These are phyloP conservation scores for Aquatica leii DNA, from an alignment of 2,888 invertebrate species.

Conservation along the genomic window DNA sequence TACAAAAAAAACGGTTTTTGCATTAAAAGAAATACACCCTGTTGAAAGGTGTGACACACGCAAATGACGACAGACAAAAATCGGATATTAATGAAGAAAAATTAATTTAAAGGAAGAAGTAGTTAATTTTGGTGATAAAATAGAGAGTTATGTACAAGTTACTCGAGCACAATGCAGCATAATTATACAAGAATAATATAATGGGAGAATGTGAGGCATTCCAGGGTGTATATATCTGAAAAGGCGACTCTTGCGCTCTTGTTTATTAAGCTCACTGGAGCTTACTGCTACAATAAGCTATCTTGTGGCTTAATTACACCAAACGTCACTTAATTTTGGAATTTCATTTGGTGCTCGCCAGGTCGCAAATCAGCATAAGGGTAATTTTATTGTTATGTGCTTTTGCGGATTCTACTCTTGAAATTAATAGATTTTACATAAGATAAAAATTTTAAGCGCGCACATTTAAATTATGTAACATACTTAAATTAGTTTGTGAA, in stretches of 20 bases:
- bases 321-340: slow-evolving; percentile 60
- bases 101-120: slow-evolving; percentile 32
- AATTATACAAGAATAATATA: slow-evolving; percentile 57
- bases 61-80: no score
- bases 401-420: neutral
- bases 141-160: slow-evolving; percentile 48
- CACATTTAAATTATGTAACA: neutral
- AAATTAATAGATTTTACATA: neutral
- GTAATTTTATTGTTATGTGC: slow-evolving; percentile 48
- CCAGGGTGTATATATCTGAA: slow-evolving; percentile 33
- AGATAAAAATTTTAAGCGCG: neutral
- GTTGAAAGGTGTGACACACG: no score
- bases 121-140: slow-evolving; percentile 51
- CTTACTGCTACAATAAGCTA: slow-evolving; percentile 56
- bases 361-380: slow-evolving; percentile 60
- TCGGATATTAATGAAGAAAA: no score
- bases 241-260: slow-evolving; percentile 31
- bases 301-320: slow-evolving; percentile 60
- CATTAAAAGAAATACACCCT: neutral
- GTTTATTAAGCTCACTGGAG: slow-evolving; percentile 37
- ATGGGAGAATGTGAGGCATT: slow-evolving; percentile 53
- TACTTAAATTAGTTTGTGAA: slow-evolving; percentile 35
- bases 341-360: slow-evolving; percentile 60
- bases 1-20: neutral
- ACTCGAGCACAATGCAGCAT: slow-evolving; percentile 55